Evolutionary conservation across 2,888 invertebrate species (phyloP), one percentile per base, ranked within the genome.

Genomic region (Atrina japonica): DNA sequence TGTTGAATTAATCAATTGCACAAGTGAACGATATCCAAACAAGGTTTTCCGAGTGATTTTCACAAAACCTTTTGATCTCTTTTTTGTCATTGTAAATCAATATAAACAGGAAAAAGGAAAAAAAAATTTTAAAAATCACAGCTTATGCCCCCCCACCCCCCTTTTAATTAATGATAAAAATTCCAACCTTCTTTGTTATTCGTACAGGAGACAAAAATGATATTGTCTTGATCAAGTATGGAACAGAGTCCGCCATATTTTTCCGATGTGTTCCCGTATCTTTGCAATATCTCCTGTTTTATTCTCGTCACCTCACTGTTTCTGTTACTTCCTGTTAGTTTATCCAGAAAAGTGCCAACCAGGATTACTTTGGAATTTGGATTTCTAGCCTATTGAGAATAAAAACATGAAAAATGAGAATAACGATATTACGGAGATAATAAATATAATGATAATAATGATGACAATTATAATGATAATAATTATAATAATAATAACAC

Each of bases 291-390:
- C 7, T 76, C 47, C n/a, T 40, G 55, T 27, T 74, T 75, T n/a
- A 82, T 73, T 30, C 68, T 52, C 23, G 52, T 16, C 11, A 72
- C 63, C 25, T 78, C 65, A 9, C 66, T 58, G 3, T 75, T 74
- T 18, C 69, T 67, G 18, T 73, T 73, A 0, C 66, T 52, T 1
- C 58, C 21, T 3, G 66, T 64, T 27, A 77, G 56, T 50, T 78
- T 81, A 59, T 88, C 88, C 23, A 84, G 61, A 66, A 84, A 85
- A 29, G 88, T 87, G 2, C 84, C 86, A 18, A 86, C 84, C 11
- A 88, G 63, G 35, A 88, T 77, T 6, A 86, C 78, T 18, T 71
- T 75, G 30, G 81, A 82, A 59, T 76, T 68, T 23, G 78, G 80
- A 9, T 81, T 81, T 41, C 80, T 79, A 5, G 85, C 84, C 88